These are phyloP conservation scores for Tonatia bakeri DNA, from an alignment of 2,113 vertebrate species.

Conservation along the genomic window DNA sequence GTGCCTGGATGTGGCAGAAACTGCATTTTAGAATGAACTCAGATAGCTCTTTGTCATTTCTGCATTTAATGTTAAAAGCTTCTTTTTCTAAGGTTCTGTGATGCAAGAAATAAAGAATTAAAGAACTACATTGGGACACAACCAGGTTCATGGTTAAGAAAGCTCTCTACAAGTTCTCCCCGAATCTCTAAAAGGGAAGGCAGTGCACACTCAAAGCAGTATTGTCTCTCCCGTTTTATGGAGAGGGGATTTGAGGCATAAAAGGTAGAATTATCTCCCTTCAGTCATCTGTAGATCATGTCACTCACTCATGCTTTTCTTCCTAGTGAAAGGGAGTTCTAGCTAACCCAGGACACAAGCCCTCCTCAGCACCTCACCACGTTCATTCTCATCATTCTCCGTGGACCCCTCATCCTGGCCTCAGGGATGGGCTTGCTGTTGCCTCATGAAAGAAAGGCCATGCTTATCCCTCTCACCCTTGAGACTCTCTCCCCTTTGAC, in stretches of 20 bases:
- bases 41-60: background rate
- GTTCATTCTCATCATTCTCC: background rate
- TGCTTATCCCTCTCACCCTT: background rate
- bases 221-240: background rate
- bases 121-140: background rate
- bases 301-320: background rate
- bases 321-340: background rate
- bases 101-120: background rate
- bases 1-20: background rate
- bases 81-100: background rate
- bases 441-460: background rate
- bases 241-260: background rate
- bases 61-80: background rate
- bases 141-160: background rate
- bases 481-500: background rate
- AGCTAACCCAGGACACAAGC: background rate
- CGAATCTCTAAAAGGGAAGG: background rate
- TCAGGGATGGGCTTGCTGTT: fast-evolving
- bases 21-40: background rate
- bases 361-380: background rate
- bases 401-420: background rate
- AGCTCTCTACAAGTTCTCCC: background rate
- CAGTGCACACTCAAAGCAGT: background rate
- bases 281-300: background rate
- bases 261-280: background rate